Conservation (phyloP, 2,888 invertebrate species). For the Lordiphosa fenestrarum region DNA sequence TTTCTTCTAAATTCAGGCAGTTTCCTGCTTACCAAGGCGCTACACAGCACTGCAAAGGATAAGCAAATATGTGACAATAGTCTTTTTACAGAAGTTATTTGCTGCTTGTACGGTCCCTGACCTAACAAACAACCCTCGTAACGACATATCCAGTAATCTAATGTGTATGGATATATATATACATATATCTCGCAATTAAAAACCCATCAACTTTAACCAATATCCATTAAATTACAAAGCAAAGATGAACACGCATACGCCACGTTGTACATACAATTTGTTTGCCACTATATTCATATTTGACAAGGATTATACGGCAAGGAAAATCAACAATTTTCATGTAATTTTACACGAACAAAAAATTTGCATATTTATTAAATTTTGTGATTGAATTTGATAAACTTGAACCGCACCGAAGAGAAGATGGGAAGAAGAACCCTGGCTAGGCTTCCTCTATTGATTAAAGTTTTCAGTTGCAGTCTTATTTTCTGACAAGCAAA, state of each 20-base stretch:
- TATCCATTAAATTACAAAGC: constrained; percentile 11
- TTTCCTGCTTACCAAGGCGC: too few species aligned
- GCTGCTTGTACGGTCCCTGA: too few species aligned
- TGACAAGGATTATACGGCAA: constrained; percentile 18
- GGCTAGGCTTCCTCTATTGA: constrained; percentile 27
- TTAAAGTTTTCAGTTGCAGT: constrained; percentile 28
- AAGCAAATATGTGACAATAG: too few species aligned
- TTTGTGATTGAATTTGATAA: constrained; percentile 62
- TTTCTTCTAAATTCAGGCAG: too few species aligned
- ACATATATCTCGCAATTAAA: constrained; percentile 50
- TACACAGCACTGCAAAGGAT: too few species aligned
- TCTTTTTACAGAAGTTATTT: too few species aligned
- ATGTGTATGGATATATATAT: constrained; percentile 18
- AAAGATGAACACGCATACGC: constrained; percentile 23
- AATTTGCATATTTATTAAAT: constrained; percentile 73
- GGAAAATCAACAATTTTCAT: constrained; percentile 51
- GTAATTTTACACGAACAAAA: constrained; percentile 42
- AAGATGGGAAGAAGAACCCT: constrained; percentile 1
- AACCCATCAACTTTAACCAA: constrained; percentile 36
- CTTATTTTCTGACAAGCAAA: constrained; percentile 8
- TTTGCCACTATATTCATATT: constrained; percentile 8
- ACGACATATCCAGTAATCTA: neutral
- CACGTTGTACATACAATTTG: constrained; percentile 15
- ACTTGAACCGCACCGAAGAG: constrained; percentile 15
- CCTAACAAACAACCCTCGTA: too few species aligned